Evolutionary conservation across 2,797 vertebrate genomes (phyloP), one percentile per base, ranked within the genome.

Genomic region (Champsocephalus gunnari): DNA sequence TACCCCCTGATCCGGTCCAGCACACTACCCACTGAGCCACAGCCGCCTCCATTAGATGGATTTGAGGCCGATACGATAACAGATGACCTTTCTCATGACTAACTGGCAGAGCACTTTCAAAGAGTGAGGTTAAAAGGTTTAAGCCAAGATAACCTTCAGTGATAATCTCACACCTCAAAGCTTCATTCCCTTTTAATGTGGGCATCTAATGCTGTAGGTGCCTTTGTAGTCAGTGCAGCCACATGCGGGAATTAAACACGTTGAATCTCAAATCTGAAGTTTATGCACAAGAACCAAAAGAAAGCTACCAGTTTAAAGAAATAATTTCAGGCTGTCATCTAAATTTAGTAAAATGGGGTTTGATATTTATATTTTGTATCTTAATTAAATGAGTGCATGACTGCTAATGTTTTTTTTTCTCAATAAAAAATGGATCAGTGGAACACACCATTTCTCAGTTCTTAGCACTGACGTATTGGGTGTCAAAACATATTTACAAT

Each of bases 121-220:
- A 63, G 45, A 76, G 51, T 50, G 66, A 70, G 21, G 49, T 60
- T 71, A 48, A 19, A 12, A 61, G 51, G 21, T 75, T 73, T 8
- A 64, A 62, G 8, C 21, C 53, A 19, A 76, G 77, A 81, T 71
- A 17, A 62, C 59, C 64, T 64, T 57, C 54, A 83, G 32, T 14
- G 45, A 71, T 68, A 69, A 73, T 72, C 73, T 51, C 21, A 10
- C 11, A 38, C 17, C 45, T 69, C 55, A 38, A 5, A 9, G 45
- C 41, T 54, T 60, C 5, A 58, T 50, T 70, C 48, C 24, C 16
- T 8, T 10, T 68, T 3, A 62, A 0, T 44, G 51, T 41, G 10
- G 16, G 1, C 12, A 7, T 65, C 28, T 32, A 16, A 41, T n/a
- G 7, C 34, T 38, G 34, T 38, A 38, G n/a, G 19, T 41, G 41